phyloP scores from a whole-genome alignment of 1,140 invertebrate genomes.

The Cecropterus lyciades region DNA sequence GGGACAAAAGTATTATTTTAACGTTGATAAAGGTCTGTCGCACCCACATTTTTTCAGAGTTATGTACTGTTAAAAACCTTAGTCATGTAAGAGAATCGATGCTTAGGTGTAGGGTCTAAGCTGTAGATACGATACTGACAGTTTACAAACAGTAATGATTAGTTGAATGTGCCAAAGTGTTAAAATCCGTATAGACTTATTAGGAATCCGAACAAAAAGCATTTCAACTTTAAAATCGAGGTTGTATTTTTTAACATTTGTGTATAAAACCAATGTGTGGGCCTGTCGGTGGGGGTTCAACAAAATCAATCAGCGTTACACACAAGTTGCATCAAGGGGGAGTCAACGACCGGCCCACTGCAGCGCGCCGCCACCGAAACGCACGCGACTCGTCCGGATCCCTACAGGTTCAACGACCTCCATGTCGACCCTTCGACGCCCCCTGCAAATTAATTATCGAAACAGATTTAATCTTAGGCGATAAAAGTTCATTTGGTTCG shows the following conservation, averaged over 20 bases:
- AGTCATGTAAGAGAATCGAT: too few species aligned
- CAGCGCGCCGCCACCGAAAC: slow-evolving; percentile 61
- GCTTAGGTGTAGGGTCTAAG: too few species aligned
- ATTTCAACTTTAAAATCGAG: background rate
- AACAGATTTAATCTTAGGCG: slow-evolving; percentile 37
- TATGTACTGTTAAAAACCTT: too few species aligned
- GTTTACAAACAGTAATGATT: too few species aligned
- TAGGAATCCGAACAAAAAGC: background rate
- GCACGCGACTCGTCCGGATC: slow-evolving; percentile 62
- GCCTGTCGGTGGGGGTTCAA: slow-evolving; percentile 36
- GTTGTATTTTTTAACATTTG: background rate
- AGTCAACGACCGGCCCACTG: slow-evolving; percentile 75
- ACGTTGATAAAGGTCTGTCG: too few species aligned
- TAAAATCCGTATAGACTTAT: too few species aligned
- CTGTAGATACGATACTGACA: too few species aligned
- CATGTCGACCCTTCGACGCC: slow-evolving; percentile 55
- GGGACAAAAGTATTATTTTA: too few species aligned
- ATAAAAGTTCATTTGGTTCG: background rate
- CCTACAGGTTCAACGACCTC: slow-evolving; percentile 72
- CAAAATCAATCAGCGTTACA: slow-evolving; percentile 62
- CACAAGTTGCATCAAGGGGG: slow-evolving; percentile 63
- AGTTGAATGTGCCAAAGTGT: too few species aligned
- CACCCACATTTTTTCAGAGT: too few species aligned
- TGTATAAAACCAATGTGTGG: slow-evolving; percentile 6
- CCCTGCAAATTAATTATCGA: slow-evolving; percentile 54